Evolutionary conservation across 2,888 invertebrate genomes (phyloP).

Genomic region (Cephalotes varians): DNA sequence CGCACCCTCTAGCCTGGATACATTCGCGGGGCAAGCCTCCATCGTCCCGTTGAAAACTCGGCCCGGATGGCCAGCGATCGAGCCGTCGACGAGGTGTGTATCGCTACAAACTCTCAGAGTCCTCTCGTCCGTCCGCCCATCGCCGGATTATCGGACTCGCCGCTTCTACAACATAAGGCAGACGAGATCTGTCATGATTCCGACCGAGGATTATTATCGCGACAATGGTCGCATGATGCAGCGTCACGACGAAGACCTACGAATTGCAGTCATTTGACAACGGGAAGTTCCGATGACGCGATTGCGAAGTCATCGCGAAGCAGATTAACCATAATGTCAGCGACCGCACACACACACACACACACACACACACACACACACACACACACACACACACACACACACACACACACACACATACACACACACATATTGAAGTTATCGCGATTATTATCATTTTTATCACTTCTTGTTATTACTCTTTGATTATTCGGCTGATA

Average conservation of each 20-base stretch:
- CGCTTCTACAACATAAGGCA: slow-evolving; percentile 69
- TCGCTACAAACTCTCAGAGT: slow-evolving; percentile 63
- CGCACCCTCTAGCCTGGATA: slow-evolving; percentile 62
- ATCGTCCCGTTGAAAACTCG: slow-evolving; percentile 65
- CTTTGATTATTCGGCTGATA: not conserved
- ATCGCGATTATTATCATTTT: slow-evolving; percentile 20
- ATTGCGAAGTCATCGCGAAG: slow-evolving; percentile 45
- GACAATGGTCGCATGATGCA: slow-evolving; percentile 48
- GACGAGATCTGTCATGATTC: slow-evolving; percentile 52
- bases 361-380: no score
- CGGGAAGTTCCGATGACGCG: slow-evolving; percentile 46
- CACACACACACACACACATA: no score
- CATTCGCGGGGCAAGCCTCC: slow-evolving; percentile 70
- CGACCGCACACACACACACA: no score
- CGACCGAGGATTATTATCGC: slow-evolving; percentile 32
- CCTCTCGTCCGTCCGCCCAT: slow-evolving; percentile 74
- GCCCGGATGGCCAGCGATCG: slow-evolving; percentile 30
- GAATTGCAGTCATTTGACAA: slow-evolving; percentile 40
- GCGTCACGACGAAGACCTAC: slow-evolving; percentile 47
- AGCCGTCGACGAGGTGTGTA: slow-evolving; percentile 11
- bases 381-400: no score
- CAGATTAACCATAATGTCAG: slow-evolving; percentile 13
- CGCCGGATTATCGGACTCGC: slow-evolving; percentile 63
- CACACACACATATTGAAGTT: no score
- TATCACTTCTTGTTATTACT: not conserved